Evolutionary conservation across 1,140 invertebrate species (phyloP), one percentile per base, ranked within the genome.

Genomic region (Orius insidiosus): DNA sequence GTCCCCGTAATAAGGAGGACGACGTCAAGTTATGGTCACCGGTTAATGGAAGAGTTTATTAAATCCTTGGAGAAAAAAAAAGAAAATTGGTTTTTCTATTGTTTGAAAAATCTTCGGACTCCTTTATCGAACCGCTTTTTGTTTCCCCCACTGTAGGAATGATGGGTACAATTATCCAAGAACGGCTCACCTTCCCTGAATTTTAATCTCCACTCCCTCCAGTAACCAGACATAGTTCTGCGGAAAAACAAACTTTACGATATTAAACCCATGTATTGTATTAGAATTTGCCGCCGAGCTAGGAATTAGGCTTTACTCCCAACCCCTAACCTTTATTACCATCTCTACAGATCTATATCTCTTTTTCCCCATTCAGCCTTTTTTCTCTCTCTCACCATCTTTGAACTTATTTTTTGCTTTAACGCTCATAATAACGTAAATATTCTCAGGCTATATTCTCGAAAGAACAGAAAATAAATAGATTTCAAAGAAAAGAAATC

Each of bases 191-290:
- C 46, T 47, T 41, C 19, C 37, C 41, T 47, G 46, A 47, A 47
- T 47, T 47, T 47, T 47, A 47, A 47, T 47, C 46, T 47, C 35
- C 24, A 15, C 24, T 18, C 37, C 30, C 45, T 13, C 45, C 34
- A 9, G 8, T 43, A 6, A 13, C 8, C 31, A 36, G 31, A 36
- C 34, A 47, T 37, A 39, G 36, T 31, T 36, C 46, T 30, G 19
- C 11, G 38, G 46, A 47, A 47, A 47, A 47, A 47, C 46, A 47
- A 47, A 47, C 46, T 47, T 47, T 47, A 47, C 46, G 46, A 47
- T 47, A 47, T 47, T 47, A 47, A 47, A 47, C 15, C 46, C 46
- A 47, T 47, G 46, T 47, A 47, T 47, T 47, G 46, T 47, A 47
- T 47, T 47, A 47, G 35, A 47, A 47, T 47, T 47, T 47, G 46